Evolutionary conservation across 53 echinoderm and acorn worm species (phyloP), one percentile per base, ranked within the genome.

Genomic region (Holothuria scabra): DNA sequence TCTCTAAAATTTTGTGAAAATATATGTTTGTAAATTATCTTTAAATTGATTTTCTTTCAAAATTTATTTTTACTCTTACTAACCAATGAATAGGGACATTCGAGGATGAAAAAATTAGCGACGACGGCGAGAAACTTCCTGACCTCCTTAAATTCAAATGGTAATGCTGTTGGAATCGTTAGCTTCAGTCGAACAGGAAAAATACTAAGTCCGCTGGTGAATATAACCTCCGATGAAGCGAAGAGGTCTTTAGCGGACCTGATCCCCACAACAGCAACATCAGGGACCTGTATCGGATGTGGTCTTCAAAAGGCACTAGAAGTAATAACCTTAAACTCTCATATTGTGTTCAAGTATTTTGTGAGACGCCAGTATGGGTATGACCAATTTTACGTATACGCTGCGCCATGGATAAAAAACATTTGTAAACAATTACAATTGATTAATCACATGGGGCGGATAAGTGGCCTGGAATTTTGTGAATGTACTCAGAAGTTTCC

Each of bases 241-340:
- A 25, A 57, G 16, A 14, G 11, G 2, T 21, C 24, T 26, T 57
- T 79, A 26, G 59, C 59, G 0, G 29, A 22, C 1, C 52, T 55
- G 3, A 30, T 79, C 21, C 79, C 79, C 20, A 56, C 57, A 57
- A 21, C 18, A 9, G 22, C 79, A 0, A 21, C 9, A 1, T 55
- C 55, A 22, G 58, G 79, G 4, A 79, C 79, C 34, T 79, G 79
- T 55, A 79, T 79, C 29, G 59, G 79, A 5, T 79, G 79, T 57
- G 79, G 79, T 14, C 29, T 79, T 20, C 59, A 79, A 55, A 79
- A 57, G 56, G 72, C 72, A 44, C 26, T 72, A 3, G 72, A 72
- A 28, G 72, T 72, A 46, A 72, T 20, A 32, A 16, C 8, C 24
- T 4, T 52, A n/a, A n/a, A 8, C 41, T 41, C 10, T 10, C 41